Evolutionary conservation across 2,113 vertebrate species (phyloP), one percentile per base, ranked within the genome.

Genomic region (Morone chrysops): DNA sequence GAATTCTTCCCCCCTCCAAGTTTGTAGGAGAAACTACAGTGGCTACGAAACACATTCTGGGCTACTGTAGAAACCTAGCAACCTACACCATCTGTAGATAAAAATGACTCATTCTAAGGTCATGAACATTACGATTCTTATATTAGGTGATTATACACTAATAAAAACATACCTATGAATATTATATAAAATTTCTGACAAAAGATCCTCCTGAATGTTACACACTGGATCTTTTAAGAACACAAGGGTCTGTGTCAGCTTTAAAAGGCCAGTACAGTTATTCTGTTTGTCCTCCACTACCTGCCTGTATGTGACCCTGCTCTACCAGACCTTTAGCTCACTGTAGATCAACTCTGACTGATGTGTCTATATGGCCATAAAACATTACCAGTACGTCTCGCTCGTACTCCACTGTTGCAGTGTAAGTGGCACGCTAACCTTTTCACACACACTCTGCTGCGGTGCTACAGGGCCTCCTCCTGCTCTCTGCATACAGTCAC

Each of bases 391-490:
- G 13, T 13, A 56, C 38, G 17, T 76, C 36, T 62, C 43, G 25
- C 25, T 60, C 20, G 13, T 14, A 22, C 63, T 78, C 38, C n/a
- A 31, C 48, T 70, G 13, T 45, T 86, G n/a, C 40, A 8, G 12
- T 80, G 12, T 48, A 43, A 73, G 53, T 74, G 69, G 69, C 70
- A 67, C 48, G 6, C 20, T 81, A 77, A 89, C 85, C 74, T 91
- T 78, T 74, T 18, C 51, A 50, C 56, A 56, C 13, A 1, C 61
- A 56, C 25, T 59, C 13, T 18, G 41, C 71, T 73, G 74, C 50
- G 67, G 50, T 17, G 59, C 56, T 66, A 20, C 41, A 31, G 63
- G 62, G n/a, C 38, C n/a, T 72, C n/a, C 17, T 38, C 45, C 70
- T 59, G 41, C 73, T 83, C 81, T 81, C 47, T 75, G 69, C 45